Base-by-base conservation (phyloP, 2,113 vertebrate genomes). In the Rhinolophus ferrumequinum region DNA sequence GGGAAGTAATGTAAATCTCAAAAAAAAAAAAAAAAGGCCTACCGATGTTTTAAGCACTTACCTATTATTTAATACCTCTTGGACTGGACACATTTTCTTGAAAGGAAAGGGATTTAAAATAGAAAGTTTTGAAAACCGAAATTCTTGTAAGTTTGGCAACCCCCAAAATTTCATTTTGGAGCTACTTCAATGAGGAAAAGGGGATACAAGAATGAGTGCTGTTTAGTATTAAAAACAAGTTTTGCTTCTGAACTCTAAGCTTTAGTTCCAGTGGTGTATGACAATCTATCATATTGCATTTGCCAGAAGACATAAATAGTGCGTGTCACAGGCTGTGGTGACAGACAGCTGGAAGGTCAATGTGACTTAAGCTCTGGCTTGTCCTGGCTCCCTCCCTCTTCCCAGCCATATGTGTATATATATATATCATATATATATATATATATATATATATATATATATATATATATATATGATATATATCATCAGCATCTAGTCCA, bases 11-110 rank as follows among this genome's bases (percentile, higher is more conserved):
- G 38, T 92, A 95, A 90, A 85, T 56, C 66, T 93, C n/a, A 83
- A 85, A 88, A 76, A 54, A 66, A 28, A 26, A 62, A 62, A 66
- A 50, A 67, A 90, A 80, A 52, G 18, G 83, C 50, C 64, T 82
- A 62, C 10, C 69, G 52, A 84, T 47, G 38, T 88, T 92, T 90
- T 64, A 93, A 64, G 75, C 86, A 91, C 44, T 80, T 77, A 81
- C 70, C 70, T 90, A 76, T 72, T 84, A 97, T n/a, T 89, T 86
- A 87, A 85, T 44, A 80, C 30, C n/a, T 66, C 95, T 87, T 92
- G 54, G 86, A 30, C 93, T 41, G 79, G 88, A 91, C 22, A 33
- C 41, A 66, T 62, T 87, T 96, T 94, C 83, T 93, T 87, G 13
- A 35, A 87, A 85, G 44, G 47, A 69, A 93, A 35, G 18, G 41